A percentile compares a stretch with the other conserved stretches of the same genome.
Conservation (phyloP, 2,888 invertebrate genomes). For the Nephrotoma flavescens region DNA sequence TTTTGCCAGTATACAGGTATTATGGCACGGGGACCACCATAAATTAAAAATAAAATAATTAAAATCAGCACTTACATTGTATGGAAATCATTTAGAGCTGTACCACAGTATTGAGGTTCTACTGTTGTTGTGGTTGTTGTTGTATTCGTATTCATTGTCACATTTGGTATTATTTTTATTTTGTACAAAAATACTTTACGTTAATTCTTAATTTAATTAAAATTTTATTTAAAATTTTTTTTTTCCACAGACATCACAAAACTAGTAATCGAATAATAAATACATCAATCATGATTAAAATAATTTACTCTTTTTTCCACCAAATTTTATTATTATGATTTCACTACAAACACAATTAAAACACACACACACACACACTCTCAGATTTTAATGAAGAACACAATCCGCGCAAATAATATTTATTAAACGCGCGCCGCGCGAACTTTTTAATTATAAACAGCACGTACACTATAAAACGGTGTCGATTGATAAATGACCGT, state of each 20-base stretch:
- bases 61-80: neutral
- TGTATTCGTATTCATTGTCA: neutral
- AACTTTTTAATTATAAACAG: neutral
- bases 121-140: neutral
- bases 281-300: neutral
- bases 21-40: too few relatives aligned
- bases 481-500: neutral
- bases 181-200: neutral
- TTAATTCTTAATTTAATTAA: neutral
- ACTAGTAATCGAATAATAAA: neutral
- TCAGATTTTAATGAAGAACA: neutral
- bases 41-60: neutral
- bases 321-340: neutral
- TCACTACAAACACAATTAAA: neutral
- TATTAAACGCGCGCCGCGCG: neutral
- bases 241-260: neutral
- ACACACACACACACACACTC: too few relatives aligned
- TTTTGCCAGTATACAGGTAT: too few relatives aligned
- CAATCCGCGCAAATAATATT: too few relatives aligned
- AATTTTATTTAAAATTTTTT: neutral
- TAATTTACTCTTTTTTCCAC: neutral
- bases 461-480: neutral
- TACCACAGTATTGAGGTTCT: neutral
- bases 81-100: neutral
- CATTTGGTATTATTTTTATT: neutral